Base-by-base conservation (phyloP, 37 sponge, comb jelly and placozoan species). In the Diacarnus erythraeanus region DNA sequence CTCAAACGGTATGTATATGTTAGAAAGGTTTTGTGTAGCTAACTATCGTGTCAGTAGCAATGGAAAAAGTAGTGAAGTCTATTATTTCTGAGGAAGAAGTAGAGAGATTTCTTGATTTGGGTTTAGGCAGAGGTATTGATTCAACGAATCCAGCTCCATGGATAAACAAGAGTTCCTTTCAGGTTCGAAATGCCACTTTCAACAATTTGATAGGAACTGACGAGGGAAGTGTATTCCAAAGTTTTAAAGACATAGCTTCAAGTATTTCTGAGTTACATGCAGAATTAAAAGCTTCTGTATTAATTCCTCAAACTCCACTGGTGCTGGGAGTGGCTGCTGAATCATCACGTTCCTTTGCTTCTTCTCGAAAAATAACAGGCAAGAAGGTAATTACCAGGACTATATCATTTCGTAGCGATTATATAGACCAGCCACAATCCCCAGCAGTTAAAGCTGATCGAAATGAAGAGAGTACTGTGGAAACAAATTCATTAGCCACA, bases 121-220 rank as follows among this genome's bases (percentile, higher is more conserved):
- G 85, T 17, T 64, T 84, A 23, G 85, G 85, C 26, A 25, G 85
- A 66, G 85, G 85, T 9, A 25, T 84, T 2, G 72, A 84, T 69
- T 66, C 57, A 2, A 69, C 78, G 6, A 37, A 42, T 33, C 34
- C 15, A 3, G 69, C 38, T 2, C 85, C 85, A 1, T 84, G 85
- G 85, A 59, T 26, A 30, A 58, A 77, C 33, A 84, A 84, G 63
- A 70, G 59, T 38, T 76, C 85, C 41, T 84, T 84, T 41, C 71
- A 80, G 69, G 82, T 73, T 17, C 34, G 82, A 23, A 20, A 36
- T 15, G 74, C 40, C 31, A 59, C 42, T 9, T 56, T 26, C 3
- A 47, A 59, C 47, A 75, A 64, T 61, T 29, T 80, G 29, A 72
- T 87, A 26, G 87, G 87, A 41, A 87, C 77, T 35, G 87, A 87